A percentile compares a stretch with the other conserved stretches of the same genome.
Evolutionary conservation across 2,888 invertebrate species (phyloP).

Genomic region (Uloborus plumipes): DNA sequence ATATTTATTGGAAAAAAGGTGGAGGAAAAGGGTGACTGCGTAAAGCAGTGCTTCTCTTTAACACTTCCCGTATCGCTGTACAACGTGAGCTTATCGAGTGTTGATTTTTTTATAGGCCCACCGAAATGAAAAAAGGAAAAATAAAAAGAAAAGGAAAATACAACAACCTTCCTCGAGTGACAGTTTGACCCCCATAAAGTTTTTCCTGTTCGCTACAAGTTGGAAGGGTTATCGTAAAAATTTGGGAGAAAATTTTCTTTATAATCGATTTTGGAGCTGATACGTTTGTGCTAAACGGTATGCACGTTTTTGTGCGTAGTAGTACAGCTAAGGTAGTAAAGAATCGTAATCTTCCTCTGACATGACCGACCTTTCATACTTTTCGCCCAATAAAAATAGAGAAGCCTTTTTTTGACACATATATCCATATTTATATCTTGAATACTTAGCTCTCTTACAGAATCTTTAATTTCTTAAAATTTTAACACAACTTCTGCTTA

Average conservation of each 20-base stretch:
- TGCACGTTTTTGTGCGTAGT: too few relatives aligned
- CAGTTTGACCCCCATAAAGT: constrained; percentile 45
- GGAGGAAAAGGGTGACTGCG: constrained; percentile 10
- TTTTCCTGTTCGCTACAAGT: neutral
- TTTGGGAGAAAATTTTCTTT: constrained; percentile 30
- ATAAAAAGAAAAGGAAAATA: constrained; percentile 15
- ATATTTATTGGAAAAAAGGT: constrained; percentile 27
- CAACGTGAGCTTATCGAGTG: constrained; percentile 18
- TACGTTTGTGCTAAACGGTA: too few relatives aligned
- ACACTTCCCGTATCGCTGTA: constrained; percentile 1
- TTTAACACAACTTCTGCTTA: too few relatives aligned
- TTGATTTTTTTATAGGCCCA: constrained; percentile 16
- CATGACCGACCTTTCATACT: too few relatives aligned
- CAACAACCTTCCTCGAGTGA: constrained; percentile 28
- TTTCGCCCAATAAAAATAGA: too few relatives aligned
- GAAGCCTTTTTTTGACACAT: too few relatives aligned
- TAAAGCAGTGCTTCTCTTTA: neutral
- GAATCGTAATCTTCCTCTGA: too few relatives aligned
- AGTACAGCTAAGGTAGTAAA: too few relatives aligned
- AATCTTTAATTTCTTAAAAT: too few relatives aligned
- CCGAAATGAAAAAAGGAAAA: constrained; percentile 3
- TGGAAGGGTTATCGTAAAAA: constrained; percentile 35
- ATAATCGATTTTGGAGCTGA: constrained; percentile 31
- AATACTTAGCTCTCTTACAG: too few relatives aligned
- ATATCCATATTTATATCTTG: too few relatives aligned